These are phyloP conservation scores for Nephotettix cincticeps DNA, from an alignment of 1,140 invertebrate genomes.

Conservation along the genomic window DNA sequence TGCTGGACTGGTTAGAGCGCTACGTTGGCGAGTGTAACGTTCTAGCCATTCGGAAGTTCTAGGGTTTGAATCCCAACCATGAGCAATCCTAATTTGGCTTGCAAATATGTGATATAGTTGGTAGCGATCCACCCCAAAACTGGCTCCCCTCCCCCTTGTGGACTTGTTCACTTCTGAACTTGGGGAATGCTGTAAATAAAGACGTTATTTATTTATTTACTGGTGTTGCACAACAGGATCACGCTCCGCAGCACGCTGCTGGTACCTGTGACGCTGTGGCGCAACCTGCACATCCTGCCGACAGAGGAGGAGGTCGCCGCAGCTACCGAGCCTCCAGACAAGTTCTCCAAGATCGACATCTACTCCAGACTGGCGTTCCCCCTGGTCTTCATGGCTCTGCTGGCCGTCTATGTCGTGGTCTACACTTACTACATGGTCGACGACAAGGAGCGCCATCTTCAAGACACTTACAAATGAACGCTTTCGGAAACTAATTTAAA, in stretches of 20 bases:
- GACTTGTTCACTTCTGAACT: background rate
- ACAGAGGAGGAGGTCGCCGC: conserved; percentile 29
- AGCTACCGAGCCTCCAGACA: conserved; percentile 31
- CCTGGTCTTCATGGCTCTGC: conserved; percentile 1
- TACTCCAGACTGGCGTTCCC: conserved; percentile 33
- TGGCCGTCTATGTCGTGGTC: conserved; percentile 27
- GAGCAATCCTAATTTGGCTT: too few species aligned
- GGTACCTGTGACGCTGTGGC: conserved; percentile 24
- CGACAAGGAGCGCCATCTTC: conserved; percentile 17
- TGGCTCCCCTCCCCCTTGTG: too few species aligned
- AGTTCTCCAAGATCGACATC: conserved; percentile 54
- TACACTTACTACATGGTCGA: conserved; percentile 36
- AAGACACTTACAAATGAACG: background rate
- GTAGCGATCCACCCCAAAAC: background rate
- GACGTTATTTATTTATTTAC: background rate
- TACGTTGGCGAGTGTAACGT: too few species aligned
- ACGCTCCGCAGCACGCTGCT: conserved; percentile 8
- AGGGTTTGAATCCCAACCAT: too few species aligned
- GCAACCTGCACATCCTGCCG: conserved; percentile 18
- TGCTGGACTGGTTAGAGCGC: too few species aligned
- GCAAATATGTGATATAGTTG: background rate
- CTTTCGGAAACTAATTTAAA: too few species aligned
- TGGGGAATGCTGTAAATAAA: background rate
- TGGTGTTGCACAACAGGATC: background rate
- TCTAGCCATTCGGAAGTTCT: too few species aligned